Conservation (phyloP, 2,797 vertebrate genomes). For the Parambassis ranga region DNA sequence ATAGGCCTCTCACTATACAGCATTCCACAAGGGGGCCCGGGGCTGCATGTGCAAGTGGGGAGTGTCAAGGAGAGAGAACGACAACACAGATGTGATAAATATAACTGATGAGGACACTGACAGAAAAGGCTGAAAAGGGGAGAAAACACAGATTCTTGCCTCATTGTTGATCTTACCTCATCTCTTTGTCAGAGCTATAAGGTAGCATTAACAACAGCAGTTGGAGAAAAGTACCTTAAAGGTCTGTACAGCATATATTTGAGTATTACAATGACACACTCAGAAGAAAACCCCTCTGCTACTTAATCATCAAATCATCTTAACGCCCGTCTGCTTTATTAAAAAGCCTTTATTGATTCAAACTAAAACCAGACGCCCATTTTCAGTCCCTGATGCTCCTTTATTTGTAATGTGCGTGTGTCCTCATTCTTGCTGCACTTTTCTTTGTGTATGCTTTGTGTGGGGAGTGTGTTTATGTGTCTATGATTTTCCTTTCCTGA, state of each 20-base stretch:
- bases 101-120: slow-evolving; percentile 41
- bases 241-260: slow-evolving; percentile 8
- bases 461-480: slow-evolving; percentile 57
- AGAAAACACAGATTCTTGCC: slow-evolving; percentile 10
- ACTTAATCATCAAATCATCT: not conserved
- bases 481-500: slow-evolving; percentile 59
- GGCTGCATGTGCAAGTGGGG: slow-evolving; percentile 62
- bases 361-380: slow-evolving; percentile 4
- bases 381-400: not conserved
- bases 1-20: slow-evolving; percentile 75
- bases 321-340: not conserved
- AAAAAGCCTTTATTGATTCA: not conserved
- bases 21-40: slow-evolving; percentile 78
- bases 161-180: not conserved
- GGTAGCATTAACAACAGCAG: not conserved
- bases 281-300: not conserved
- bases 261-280: not conserved
- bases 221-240: not conserved
- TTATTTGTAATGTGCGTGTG: not conserved
- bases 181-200: not conserved
- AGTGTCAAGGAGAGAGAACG: slow-evolving; percentile 67
- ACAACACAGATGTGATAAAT: slow-evolving; percentile 42
- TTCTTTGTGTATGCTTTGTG: slow-evolving; percentile 36
- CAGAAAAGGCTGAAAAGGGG: not conserved
- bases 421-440: slow-evolving; percentile 10